Base-by-base conservation (phyloP, 2,888 invertebrate species). In the Campoplex nolae region DNA sequence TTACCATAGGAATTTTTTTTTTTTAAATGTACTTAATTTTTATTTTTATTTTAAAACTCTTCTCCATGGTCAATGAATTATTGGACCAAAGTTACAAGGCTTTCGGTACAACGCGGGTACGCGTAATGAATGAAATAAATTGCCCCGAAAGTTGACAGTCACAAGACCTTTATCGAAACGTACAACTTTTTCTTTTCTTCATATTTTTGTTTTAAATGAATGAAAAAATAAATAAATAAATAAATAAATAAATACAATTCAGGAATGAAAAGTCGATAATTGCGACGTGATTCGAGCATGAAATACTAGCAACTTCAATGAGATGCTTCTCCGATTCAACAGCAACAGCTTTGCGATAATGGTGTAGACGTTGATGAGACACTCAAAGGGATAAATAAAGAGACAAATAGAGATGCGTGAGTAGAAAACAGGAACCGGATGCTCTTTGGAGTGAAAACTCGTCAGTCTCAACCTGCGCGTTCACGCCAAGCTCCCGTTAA, bases 1-100 rank as follows among this genome's bases (percentile, higher is more conserved):
- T 87, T 84, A 84, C 82, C 87, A 75, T 75, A 78, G 68, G 76
- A 58, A 48, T 74, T 78, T 32, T 82, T 75, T 74, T 71, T 77
- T 77, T 65, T 58, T 18, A 28, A 13, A 28, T 58, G 32, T 62
- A 32, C 28, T 62, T 62, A 8, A 62, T 62, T 62, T 32, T 62
- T 6, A 32, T 62, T 62, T 62, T 3, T 58, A 58, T 58, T 58
- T 58, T 58, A 28, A 1, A 28, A 58, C 75, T 68, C 75, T 67
- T 35, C 18, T 48, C 74, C 68, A 38, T 58, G 23, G 54, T 68
- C 58, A 78, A 82, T 82, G 70, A 79, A 84, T 87, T 87, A 84
- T 67, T 48, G 75, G 48, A 70, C 56, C 75, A 65, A 65, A 32
- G 18, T 13, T 32, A 71, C 56, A 48, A 78, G 74, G 82, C 82